Conservation (phyloP, 2,113 vertebrate genomes). For the Cyprinodon brontotheroides region DNA sequence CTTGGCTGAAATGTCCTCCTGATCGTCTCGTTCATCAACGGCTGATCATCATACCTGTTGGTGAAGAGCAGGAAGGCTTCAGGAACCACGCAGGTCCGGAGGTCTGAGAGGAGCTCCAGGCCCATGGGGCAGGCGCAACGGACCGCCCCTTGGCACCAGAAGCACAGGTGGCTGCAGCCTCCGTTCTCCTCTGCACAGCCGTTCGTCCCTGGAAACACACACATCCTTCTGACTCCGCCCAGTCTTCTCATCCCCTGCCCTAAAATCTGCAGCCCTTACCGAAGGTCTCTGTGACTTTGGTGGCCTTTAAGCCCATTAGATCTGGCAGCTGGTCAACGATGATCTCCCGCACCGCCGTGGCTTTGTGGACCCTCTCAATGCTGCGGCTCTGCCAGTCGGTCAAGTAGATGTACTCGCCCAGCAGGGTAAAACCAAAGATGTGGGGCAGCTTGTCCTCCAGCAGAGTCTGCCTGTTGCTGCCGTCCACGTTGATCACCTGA, state of each 20-base stretch:
- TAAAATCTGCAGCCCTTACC: constrained; percentile 76
- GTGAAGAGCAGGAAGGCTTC: constrained; percentile 98
- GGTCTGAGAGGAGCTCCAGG: constrained; percentile 91
- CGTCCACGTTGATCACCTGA: too few relatives aligned
- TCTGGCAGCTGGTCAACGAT: constrained; percentile 96
- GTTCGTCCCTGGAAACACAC: constrained; percentile 85
- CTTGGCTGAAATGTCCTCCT: too few relatives aligned
- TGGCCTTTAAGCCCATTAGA: constrained; percentile 97
- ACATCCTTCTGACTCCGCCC: too few relatives aligned
- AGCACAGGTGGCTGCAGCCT: constrained; percentile 95
- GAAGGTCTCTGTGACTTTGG: constrained; percentile 85
- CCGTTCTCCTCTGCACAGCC: constrained; percentile 89
- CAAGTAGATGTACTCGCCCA: too few relatives aligned
- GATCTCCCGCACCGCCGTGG: constrained; percentile 86
- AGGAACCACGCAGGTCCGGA: constrained; percentile 93
- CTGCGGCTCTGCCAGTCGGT: too few relatives aligned
- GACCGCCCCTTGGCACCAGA: constrained; percentile 86
- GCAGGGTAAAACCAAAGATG: constrained; percentile 93
- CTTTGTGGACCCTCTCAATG: constrained; percentile 94
- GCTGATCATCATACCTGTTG: constrained; percentile 71
- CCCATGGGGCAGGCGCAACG: constrained; percentile 94
- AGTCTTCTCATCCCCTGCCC: background rate
- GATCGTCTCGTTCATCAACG: too few relatives aligned
- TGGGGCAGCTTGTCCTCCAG: constrained; percentile 95
- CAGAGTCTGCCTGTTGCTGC: constrained; percentile 86